phyloP scores from a whole-genome alignment of 2,888 invertebrate genomes.

The Exephanes ischioxanthus region DNA sequence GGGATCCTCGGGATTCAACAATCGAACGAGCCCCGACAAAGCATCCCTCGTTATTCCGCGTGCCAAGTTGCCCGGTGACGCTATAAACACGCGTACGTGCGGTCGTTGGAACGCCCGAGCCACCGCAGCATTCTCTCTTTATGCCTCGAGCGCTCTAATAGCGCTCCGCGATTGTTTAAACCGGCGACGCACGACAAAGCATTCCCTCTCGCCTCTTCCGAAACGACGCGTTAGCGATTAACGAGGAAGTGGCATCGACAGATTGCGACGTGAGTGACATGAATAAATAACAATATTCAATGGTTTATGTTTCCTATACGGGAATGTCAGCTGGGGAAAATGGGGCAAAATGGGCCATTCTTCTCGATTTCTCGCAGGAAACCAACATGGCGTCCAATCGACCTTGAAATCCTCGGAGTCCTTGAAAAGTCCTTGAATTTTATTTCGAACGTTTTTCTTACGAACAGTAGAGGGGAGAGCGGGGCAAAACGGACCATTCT shows the following conservation, averaged over 20 bases:
- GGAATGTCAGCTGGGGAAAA: not conserved
- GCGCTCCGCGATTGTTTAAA: constrained; percentile 29
- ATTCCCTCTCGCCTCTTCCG: not conserved
- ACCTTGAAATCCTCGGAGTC: no score
- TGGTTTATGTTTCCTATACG: not conserved
- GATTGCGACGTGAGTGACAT: not conserved
- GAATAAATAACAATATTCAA: not conserved
- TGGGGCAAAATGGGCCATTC: not conserved
- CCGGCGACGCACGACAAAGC: not conserved
- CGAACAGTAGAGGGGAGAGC: no score
- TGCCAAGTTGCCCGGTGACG: constrained; percentile 34
- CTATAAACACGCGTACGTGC: constrained; percentile 42
- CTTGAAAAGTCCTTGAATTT: no score
- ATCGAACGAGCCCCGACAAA: constrained; percentile 52
- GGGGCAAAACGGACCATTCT: no score
- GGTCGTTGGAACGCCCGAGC: constrained; percentile 37
- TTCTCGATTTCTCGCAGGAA: not conserved
- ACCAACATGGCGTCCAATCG: no score
- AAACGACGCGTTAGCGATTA: not conserved
- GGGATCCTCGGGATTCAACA: constrained; percentile 13
- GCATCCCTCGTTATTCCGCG: constrained; percentile 55
- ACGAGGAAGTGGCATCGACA: constrained; percentile 11
- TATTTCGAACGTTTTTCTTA: no score
- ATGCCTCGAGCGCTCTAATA: constrained; percentile 13
- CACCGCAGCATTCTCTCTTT: constrained; percentile 20